Evolutionary conservation across 1,140 invertebrate genomes (phyloP).

Genomic region (Phocides pigmalion): DNA sequence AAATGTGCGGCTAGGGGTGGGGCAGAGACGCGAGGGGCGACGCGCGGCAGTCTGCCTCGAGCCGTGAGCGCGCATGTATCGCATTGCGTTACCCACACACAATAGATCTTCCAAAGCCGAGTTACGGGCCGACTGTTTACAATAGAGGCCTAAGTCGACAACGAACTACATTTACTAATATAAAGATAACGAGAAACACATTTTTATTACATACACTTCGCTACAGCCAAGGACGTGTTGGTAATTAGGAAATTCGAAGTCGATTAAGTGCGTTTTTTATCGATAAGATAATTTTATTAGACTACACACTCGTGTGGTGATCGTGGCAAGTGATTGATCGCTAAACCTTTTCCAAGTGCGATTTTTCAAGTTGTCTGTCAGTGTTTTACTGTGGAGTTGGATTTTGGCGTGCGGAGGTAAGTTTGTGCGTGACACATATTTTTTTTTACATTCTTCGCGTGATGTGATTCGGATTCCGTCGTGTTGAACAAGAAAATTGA

Average conservation of each 20-base stretch:
- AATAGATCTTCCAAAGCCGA: conserved; percentile 40
- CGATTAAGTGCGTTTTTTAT: conserved; percentile 47
- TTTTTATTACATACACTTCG: conserved; percentile 17
- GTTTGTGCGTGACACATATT: conserved; percentile 29
- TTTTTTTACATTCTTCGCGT: not conserved
- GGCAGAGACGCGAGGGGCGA: conserved; percentile 57
- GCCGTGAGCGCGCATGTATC: conserved; percentile 54
- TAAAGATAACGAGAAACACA: conserved; percentile 34
- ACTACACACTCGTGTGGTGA: conserved; percentile 55
- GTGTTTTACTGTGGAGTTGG: conserved; percentile 52
- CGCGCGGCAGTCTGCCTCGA: conserved; percentile 62
- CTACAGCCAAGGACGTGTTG: conserved; percentile 45
- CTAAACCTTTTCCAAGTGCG: conserved; percentile 55
- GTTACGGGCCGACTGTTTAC: conserved; percentile 40
- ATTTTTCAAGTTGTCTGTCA: conserved; percentile 48
- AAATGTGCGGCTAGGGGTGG: conserved; percentile 56
- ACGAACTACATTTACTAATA: conserved; percentile 50
- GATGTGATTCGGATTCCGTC: conserved; percentile 1
- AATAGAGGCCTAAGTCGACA: conserved; percentile 55
- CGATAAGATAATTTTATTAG: conserved; percentile 66
- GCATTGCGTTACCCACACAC: conserved; percentile 35
- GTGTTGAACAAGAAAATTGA: not conserved
- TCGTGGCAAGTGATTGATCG: conserved; percentile 59
- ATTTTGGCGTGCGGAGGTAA: conserved; percentile 61
- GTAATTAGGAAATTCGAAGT: conserved; percentile 57